Evolutionary conservation across 2,113 vertebrate genomes (phyloP).

Genomic region (Falcunculus frontatus): DNA sequence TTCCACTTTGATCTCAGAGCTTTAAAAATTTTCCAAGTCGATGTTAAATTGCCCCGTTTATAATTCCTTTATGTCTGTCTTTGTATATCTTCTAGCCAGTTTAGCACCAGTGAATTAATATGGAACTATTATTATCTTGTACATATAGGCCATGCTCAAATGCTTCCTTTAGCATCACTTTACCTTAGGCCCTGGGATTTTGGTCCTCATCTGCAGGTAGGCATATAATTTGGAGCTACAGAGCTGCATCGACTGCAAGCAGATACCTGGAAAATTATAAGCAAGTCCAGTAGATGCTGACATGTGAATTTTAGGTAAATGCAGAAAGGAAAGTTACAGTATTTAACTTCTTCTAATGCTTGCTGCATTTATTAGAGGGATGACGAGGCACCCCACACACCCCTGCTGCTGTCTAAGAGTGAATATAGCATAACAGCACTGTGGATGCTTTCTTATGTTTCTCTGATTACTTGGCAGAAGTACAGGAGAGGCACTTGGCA

Average conservation of each 20-base stretch:
- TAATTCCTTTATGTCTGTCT: neutral
- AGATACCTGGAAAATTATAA: neutral
- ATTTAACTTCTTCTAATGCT: neutral
- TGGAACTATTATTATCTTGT: neutral
- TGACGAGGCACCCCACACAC: neutral
- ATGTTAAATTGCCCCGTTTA: neutral
- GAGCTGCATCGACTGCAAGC: neutral
- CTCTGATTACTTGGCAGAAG: neutral
- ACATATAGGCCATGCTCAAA: neutral
- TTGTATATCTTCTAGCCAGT: neutral
- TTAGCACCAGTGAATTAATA: neutral
- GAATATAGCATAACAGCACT: neutral
- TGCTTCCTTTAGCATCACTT: neutral
- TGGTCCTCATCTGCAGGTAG: neutral
- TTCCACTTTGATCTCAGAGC: neutral
- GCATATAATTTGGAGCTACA: neutral
- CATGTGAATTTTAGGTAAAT: neutral
- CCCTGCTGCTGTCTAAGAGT: neutral
- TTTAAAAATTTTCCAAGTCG: neutral
- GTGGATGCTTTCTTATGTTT: neutral
- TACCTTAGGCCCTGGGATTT: neutral
- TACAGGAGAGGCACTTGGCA: neutral
- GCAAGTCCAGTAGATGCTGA: neutral
- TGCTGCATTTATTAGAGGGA: neutral
- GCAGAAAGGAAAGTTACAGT: neutral